Base-by-base conservation (phyloP, 53 echinoderm and acorn worm genomes). In the Mesocentrotus franciscanus region DNA sequence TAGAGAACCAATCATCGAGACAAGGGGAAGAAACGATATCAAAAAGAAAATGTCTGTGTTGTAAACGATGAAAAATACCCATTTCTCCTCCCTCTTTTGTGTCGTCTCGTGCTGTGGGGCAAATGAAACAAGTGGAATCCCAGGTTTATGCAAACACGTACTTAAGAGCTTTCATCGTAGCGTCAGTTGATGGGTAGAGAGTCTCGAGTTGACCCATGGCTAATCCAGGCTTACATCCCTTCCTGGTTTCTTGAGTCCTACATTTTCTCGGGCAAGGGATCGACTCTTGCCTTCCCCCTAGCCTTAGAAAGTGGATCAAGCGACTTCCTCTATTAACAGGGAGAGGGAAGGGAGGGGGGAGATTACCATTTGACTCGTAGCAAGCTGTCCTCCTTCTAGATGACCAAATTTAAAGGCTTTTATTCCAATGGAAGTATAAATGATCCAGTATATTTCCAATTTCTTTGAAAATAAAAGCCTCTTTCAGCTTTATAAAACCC, bases 191-290 rank as follows among this genome's bases (percentile, higher is more conserved):
- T 75, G 71, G 10, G 34, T 42, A 1, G 42, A 71, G 57, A 92
- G 56, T 74, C 56, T 72, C 8, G 27, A 11, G 56, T 78, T 94
- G 94, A 94, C 94, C 94, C 94, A 35, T 56, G 26, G 81, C 17
- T 94, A 94, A 94, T 94, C 92, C 94, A 24, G 60, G 56, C 57
- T 81, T 61, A 78, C 76, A 61, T 81, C 94, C 83, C 35, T 94
- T 81, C 79, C 94, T 81, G 64, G 9, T 49, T 90, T 91, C 66
- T 32, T 1, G 91, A 66, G 91, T 61, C 59, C 90, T 90, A 30
- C 90, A 81, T 90, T 90, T 90, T 90, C 34, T 26, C 24, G 17
- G 92, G 30, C 34, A 58, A 62, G 71, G 71, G 92, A 56, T 42
- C 12, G 85, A 32, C 42, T 90, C 90, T 27, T 27, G 22, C n/a